Conservation (phyloP, 2,113 vertebrate species). For the Nicator chloris region DNA sequence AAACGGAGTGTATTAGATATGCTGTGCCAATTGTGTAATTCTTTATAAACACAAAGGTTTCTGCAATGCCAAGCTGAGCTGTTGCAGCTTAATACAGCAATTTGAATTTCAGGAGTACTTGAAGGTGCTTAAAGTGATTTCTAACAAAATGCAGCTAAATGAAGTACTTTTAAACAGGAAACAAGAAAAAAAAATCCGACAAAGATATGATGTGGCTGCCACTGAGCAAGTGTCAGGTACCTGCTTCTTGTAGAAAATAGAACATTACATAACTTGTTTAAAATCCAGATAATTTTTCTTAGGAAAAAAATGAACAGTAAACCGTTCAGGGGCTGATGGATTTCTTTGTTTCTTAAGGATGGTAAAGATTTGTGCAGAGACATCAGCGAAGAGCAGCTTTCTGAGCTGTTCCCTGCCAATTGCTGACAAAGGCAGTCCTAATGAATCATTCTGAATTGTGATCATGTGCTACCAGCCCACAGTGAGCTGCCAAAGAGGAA, state of each 20-base stretch:
- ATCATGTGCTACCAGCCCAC: slow-evolving; percentile 75
- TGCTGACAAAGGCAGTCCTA: slow-evolving; percentile 78
- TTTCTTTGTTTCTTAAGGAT: slow-evolving; percentile 24
- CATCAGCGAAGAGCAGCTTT: slow-evolving; percentile 47
- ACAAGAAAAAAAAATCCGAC: not conserved
- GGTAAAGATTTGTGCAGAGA: not conserved
- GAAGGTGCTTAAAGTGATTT: not conserved
- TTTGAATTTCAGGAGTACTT: not conserved
- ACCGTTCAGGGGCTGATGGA: not conserved
- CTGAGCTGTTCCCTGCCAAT: slow-evolving; percentile 63
- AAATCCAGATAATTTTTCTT: slow-evolving; percentile 4
- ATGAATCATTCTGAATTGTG: slow-evolving; percentile 64
- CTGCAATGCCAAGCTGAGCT: not conserved
- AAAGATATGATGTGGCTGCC: not conserved
- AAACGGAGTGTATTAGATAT: not conserved
- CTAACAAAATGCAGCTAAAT: not conserved
- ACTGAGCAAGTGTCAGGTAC: not conserved
- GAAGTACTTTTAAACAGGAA: not conserved
- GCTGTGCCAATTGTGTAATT: not conserved
- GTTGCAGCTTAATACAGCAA: not conserved
- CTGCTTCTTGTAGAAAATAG: not conserved
- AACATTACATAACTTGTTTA: not conserved
- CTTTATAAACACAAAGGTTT: not conserved
- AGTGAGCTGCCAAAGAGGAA: slow-evolving; percentile 79
- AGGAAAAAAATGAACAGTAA: not conserved